Evolutionary conservation across 2,113 vertebrate species (phyloP).

Genomic region (Gasterosteus nipponicus): DNA sequence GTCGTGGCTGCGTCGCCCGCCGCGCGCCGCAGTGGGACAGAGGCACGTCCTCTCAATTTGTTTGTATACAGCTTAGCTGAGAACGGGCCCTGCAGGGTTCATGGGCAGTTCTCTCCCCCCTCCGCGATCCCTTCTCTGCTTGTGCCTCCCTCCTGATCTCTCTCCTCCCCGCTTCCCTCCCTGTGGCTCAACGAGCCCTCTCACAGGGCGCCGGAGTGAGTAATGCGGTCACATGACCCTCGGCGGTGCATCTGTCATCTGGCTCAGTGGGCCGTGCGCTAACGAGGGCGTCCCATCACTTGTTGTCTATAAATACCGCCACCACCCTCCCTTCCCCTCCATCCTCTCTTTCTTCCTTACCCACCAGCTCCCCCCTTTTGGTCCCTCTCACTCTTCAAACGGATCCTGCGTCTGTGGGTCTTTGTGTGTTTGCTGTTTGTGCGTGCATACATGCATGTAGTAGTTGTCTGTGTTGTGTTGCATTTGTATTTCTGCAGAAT

Average conservation of each 20-base stretch:
- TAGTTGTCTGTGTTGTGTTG: slow-evolving; percentile 17
- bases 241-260: slow-evolving; percentile 77
- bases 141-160: background rate
- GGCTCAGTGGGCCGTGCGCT: slow-evolving; percentile 77
- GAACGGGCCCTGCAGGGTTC: slow-evolving; percentile 47
- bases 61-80: slow-evolving; percentile 64
- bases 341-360: slow-evolving; percentile 25
- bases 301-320: slow-evolving; percentile 83
- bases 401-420: slow-evolving; percentile 25
- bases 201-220: slow-evolving; percentile 69
- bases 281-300: slow-evolving; percentile 82
- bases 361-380: background rate
- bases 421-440: slow-evolving; percentile 27
- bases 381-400: slow-evolving; percentile 56
- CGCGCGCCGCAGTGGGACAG: slow-evolving; percentile 13
- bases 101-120: slow-evolving; percentile 38
- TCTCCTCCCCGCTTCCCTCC: slow-evolving; percentile 37
- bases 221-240: slow-evolving; percentile 82
- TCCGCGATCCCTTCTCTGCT: slow-evolving; percentile 6
- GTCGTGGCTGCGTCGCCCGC: slow-evolving; percentile 5
- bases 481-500: slow-evolving; percentile 14
- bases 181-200: slow-evolving; percentile 46
- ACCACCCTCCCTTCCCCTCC: slow-evolving; percentile 48
- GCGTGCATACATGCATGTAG: slow-evolving; percentile 1
- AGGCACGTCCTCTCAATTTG: slow-evolving; percentile 46